phyloP scores from a whole-genome alignment of 2,888 invertebrate genomes.

The Thysanoteuthis rhombus region DNA sequence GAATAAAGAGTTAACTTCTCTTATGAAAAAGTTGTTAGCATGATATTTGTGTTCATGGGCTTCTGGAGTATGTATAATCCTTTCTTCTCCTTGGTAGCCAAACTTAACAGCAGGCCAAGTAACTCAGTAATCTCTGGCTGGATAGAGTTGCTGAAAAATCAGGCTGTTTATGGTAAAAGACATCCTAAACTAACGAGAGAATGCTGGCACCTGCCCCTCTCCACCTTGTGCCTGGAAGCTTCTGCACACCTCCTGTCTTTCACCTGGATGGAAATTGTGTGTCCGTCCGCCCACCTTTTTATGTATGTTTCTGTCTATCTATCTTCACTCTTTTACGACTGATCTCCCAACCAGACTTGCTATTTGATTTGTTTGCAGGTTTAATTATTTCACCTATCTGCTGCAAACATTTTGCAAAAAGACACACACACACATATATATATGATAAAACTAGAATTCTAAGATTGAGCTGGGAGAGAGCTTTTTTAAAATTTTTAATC shows the following conservation, averaged over 20 bases:
- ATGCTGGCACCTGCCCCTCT: background rate
- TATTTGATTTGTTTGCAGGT: background rate
- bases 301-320: no score
- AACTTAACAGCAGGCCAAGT: background rate
- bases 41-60: no score
- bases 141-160: conserved; percentile 1
- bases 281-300: background rate
- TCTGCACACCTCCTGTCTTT: background rate
- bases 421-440: background rate
- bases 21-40: no score
- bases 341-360: background rate
- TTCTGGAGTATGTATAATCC: no score
- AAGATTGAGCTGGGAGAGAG: no score
- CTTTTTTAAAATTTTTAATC: no score
- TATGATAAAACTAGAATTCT: no score
- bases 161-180: conserved; percentile 26
- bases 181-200: background rate
- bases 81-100: background rate
- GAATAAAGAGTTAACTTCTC: no score
- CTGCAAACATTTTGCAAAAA: background rate
- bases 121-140: background rate
- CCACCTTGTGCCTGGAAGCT: background rate
- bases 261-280: background rate
- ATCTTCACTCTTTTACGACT: background rate
- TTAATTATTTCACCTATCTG: background rate